Base-by-base conservation (phyloP, 2,113 vertebrate genomes). In the Spea multiplicata region DNA sequence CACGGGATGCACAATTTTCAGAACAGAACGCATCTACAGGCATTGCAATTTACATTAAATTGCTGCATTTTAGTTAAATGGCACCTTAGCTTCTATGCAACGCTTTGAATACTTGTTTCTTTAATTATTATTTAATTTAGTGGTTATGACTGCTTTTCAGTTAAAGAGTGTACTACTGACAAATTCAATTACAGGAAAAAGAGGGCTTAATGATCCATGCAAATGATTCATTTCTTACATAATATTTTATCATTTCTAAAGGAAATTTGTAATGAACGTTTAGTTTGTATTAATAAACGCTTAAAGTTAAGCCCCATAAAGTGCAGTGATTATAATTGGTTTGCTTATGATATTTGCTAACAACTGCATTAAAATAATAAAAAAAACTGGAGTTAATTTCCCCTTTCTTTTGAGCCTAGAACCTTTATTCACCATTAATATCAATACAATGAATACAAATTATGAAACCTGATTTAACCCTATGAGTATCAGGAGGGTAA, bases 131-230 rank as follows among this genome's bases (percentile, higher is more conserved):
- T 93, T 93, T 94, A 94, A 95, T 94, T 95, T 93, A 92, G 92
- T 93, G 90, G 93, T 91, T 93, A 94, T 92, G 91, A 93, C 91
- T 91, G 92, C 91, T 91, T 93, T 91, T 94, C 91, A 93, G 90
- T 93, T 96, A 95, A 95, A 95, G 94, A 93, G 93, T 92, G 93
- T 91, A 91, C 94, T 93, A 94, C 93, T 96, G 95, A 95, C 95
- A 96, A 97, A 97, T 95, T 97, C 94, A 96, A 95, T 97, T 97
- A 95, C 95, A 93, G 90, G 91, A 90, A 94, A 95, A 90, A 93
- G 93, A 95, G 88, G 89, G 93, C 92, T 94, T 97, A 97, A 98
- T 96, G 94, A 92, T 88, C 89, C 93, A 92, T 95, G 93, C 89
- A 95, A 93, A 98, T 95, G 95, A 94, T 95, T 95, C 92, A 95